Conservation (phyloP, 2,888 invertebrate species). For the Pherbina coryleti region DNA sequence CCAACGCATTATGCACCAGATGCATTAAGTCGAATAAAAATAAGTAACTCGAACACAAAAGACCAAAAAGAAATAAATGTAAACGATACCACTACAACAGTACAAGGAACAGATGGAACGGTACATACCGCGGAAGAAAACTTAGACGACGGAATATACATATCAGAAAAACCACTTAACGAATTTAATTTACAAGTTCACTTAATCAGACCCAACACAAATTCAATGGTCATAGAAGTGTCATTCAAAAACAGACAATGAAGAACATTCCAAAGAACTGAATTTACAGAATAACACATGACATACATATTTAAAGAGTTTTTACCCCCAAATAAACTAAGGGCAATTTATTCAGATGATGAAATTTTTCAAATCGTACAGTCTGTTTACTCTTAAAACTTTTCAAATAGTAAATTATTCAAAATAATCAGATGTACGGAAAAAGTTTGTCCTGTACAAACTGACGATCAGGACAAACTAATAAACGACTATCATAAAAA, state of each 20-base stretch:
- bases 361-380: constrained; percentile 40
- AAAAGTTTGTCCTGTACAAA: constrained; percentile 9
- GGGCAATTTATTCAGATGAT: constrained; percentile 40
- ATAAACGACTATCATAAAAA: constrained; percentile 46
- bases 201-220: neutral
- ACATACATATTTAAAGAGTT: constrained; percentile 37
- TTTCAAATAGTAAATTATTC: constrained; percentile 26
- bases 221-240: constrained; percentile 21
- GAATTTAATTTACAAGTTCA: constrained; percentile 46
- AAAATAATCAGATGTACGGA: neutral
- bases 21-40: neutral
- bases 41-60: neutral
- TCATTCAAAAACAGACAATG: constrained; percentile 38
- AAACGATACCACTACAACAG: too few relatives aligned
- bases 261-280: constrained; percentile 28
- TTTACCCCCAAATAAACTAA: constrained; percentile 41
- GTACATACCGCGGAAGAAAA: neutral
- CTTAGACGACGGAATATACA: constrained; percentile 41
- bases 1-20: too few relatives aligned
- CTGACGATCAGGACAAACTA: constrained; percentile 47
- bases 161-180: constrained; percentile 46
- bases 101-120: too few relatives aligned
- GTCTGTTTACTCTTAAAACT: constrained; percentile 42
- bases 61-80: too few relatives aligned
- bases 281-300: constrained; percentile 37